These are phyloP conservation scores for Dendrocincla tyrannina DNA, from an alignment of 2,797 vertebrate genomes.

Conservation along the genomic window DNA sequence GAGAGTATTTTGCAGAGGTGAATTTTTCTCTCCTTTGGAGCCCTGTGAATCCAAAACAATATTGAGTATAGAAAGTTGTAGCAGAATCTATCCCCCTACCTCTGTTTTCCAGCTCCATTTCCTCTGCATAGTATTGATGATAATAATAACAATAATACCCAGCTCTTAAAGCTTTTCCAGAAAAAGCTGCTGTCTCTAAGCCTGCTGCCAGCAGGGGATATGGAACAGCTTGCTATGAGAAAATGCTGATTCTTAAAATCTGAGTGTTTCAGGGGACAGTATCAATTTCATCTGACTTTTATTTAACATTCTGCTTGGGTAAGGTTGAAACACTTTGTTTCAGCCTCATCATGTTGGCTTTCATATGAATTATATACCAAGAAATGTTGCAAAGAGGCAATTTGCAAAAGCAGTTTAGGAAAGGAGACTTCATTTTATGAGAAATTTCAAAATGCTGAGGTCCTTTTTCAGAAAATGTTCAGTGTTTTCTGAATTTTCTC, in stretches of 20 bases:
- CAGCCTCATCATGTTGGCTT: neutral
- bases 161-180: constrained; percentile 47
- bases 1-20: neutral
- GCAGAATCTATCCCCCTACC: neutral
- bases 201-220: constrained; percentile 49
- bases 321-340: constrained; percentile 51
- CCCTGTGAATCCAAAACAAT: neutral
- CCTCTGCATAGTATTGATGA: constrained; percentile 33
- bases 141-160: constrained; percentile 49
- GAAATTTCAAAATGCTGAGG: neutral
- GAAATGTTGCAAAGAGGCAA: neutral
- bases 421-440: neutral
- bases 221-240: constrained; percentile 32
- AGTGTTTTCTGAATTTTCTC: neutral
- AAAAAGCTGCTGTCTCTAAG: constrained; percentile 39
- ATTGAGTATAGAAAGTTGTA: neutral
- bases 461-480: neutral
- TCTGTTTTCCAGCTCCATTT: constrained; percentile 42
- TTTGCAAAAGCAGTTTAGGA: neutral
- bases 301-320: constrained; percentile 54
- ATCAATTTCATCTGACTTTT: constrained; percentile 63
- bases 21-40: neutral
- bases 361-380: neutral
- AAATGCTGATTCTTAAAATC: constrained; percentile 58
- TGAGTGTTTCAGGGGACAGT: constrained; percentile 44